phyloP scores from a whole-genome alignment of 2,888 invertebrate species.

The Acanthosoma haemorrhoidale region DNA sequence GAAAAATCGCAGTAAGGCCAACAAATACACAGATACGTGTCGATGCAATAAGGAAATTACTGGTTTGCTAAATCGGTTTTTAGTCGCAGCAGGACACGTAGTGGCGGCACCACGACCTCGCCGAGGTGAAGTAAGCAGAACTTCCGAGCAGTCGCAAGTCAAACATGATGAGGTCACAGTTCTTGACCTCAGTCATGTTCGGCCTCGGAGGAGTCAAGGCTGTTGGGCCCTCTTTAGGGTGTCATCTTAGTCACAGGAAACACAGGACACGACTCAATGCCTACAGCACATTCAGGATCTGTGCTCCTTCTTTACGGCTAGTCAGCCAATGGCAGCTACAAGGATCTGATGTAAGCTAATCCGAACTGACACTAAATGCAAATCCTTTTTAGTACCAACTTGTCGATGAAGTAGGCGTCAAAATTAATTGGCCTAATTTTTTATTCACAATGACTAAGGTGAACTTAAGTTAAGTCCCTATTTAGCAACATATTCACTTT shows the following conservation, averaged over 20 bases:
- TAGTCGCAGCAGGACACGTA: not conserved
- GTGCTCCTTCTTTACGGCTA: too few relatives aligned
- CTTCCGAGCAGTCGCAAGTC: slow-evolving; percentile 10
- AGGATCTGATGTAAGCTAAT: too few relatives aligned
- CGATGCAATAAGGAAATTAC: not conserved
- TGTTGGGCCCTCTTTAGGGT: slow-evolving; percentile 3
- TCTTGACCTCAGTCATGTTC: slow-evolving; percentile 10
- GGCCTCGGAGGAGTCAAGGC: not conserved
- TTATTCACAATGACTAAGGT: too few relatives aligned
- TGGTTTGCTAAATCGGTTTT: too few relatives aligned
- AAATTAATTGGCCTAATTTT: too few relatives aligned
- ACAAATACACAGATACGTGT: not conserved
- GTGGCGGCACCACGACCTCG: not conserved
- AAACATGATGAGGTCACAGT: slow-evolving; percentile 8
- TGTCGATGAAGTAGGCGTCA: too few relatives aligned
- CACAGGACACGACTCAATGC: not conserved
- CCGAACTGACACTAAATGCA: too few relatives aligned
- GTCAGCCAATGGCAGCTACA: too few relatives aligned
- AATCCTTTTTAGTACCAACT: too few relatives aligned
- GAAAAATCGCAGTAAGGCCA: not conserved
- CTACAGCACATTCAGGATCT: too few relatives aligned
- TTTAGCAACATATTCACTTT: too few relatives aligned
- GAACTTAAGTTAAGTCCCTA: too few relatives aligned
- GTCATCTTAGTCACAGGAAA: slow-evolving; percentile 14
- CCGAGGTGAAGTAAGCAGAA: not conserved